Evolutionary conservation across 2,888 invertebrate species (phyloP), one percentile per base, ranked within the genome.

Genomic region (Athetis lepigone): DNA sequence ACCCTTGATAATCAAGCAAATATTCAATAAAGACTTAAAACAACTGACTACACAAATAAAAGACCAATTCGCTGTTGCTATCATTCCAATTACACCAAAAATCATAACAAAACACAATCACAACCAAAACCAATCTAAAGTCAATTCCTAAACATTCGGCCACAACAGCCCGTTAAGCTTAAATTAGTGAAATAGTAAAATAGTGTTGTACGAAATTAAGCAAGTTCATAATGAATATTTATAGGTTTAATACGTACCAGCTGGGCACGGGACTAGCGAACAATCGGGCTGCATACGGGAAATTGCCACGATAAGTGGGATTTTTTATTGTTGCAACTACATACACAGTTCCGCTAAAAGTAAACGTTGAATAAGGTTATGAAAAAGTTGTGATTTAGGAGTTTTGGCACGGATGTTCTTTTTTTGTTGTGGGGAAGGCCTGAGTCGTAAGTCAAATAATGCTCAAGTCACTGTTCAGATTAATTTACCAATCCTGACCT

Each of bases 211-310:
- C 85, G 86, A 90, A 92, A 94, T 94, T 93, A 92, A 93, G 91
- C 90, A 90, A 94, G 88, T 92, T 92, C 90, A 91, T 94, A 94
- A 94, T 93, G 91, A 92, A 93, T 94, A 94, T 94, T 94, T 94
- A 94, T 92, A 79, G 92, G 84, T 91, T 94, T 94, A 94, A 94
- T 94, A 93, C 91, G 85, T 79, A 86, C 88, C 90, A 92, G 90
- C 91, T 90, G 90, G 88, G 70, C 40, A 63, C 80, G 77, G 83
- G 83, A 86, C 85, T 88, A 83, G 83, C 81, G 85, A 85, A 89
- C 91, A 89, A 92, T 91, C 86, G 89, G 80, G 78, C 79, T 87
- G 90, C 90, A 92, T 87, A 87, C 86, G 79, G 86, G 84, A 75
- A 89, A 92, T 91, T 89, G 87, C 86, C 68, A 77, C 85, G 75